Evolutionary conservation across 2,888 invertebrate species (phyloP).

Genomic region (Andrena hattorfiana): DNA sequence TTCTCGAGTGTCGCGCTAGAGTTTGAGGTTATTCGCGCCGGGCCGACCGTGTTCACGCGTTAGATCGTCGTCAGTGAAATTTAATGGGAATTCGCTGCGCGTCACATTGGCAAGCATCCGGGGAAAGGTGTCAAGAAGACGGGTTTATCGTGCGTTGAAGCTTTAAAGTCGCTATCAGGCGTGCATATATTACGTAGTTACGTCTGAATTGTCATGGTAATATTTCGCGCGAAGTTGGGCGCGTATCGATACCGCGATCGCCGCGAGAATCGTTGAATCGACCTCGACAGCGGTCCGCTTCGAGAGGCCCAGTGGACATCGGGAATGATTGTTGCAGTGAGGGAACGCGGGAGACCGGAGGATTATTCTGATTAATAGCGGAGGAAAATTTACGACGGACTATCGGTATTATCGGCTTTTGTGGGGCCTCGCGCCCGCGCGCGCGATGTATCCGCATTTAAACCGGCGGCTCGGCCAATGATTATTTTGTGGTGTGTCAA

Average conservation of each 20-base stretch:
- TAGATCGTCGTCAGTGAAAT: constrained; percentile 38
- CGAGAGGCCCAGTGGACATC: constrained; percentile 34
- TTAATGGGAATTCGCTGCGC: constrained; percentile 5
- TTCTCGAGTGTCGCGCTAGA: background rate
- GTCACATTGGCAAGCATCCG: constrained; percentile 45
- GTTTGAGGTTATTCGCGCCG: constrained; percentile 31
- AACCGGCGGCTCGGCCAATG: constrained; percentile 50
- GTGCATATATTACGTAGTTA: too few relatives aligned
- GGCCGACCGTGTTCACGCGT: constrained; percentile 10
- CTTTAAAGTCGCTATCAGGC: too few relatives aligned
- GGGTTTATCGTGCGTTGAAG: too few relatives aligned
- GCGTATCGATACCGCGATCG: constrained; percentile 30
- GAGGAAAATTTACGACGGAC: constrained; percentile 7
- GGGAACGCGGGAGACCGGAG: constrained; percentile 24
- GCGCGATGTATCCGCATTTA: constrained; percentile 45
- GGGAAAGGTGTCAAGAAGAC: too few relatives aligned
- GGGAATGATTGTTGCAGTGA: constrained; percentile 60
- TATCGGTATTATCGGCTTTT: constrained; percentile 18
- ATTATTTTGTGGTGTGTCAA: constrained; percentile 72
- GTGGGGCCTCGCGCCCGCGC: constrained; percentile 47
- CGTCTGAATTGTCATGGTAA: background rate
- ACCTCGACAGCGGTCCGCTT: constrained; percentile 12
- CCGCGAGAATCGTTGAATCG: constrained; percentile 48
- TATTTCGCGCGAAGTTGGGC: background rate
- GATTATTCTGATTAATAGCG: constrained; percentile 1